Evolutionary conservation across 2,888 invertebrate genomes (phyloP), one percentile per base, ranked within the genome.

Genomic region (Metallyticus violacea): DNA sequence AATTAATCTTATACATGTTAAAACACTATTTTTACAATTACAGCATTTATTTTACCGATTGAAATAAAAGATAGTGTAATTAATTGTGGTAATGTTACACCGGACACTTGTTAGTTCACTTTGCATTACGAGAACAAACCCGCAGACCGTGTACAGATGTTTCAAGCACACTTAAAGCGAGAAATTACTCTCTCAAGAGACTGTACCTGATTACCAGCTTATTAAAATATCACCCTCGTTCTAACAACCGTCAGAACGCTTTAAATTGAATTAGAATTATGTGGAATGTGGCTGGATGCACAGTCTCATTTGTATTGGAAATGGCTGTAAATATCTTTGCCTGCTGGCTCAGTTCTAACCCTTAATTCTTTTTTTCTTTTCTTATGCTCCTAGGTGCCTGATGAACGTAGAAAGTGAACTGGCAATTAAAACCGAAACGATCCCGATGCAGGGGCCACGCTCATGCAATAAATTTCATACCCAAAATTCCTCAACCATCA

Each of bases 221-320:
- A 82, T 82, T 82, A 62, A 82, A 82, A 82, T 76, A 82, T 82
- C 82, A 76, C 82, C 82, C n/a, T 82, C 82, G 26, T 82, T 82
- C 76, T 26, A 82, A 82, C 40, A 82, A 82, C n/a, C 26, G 6
- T 30, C n/a, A 40, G 30, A 26, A 29, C 30, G 26, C 81, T 62
- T 62, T 26, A 40, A 82, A 82, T 82, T 82, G 76, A 82, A 82
- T 82, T 82, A 82, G 27, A 82, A 40, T 82, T 82, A 82, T 76
- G 30, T 25, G 26, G 76, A 40, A 82, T 22, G 7, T 7, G 15
- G 22, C 27, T 82, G 26, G 82, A 82, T 26, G n/a, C 40, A 27
- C 62, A 9, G 62, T 62, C 82, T 82, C 62, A 82, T 62, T 76
- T 81, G 81, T 81, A 81, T 81, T 30, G 81, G 81, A 81, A 81